These are phyloP conservation scores for Lasioglossum calceatum DNA, from an alignment of 2,888 invertebrate species.

Conservation along the genomic window DNA sequence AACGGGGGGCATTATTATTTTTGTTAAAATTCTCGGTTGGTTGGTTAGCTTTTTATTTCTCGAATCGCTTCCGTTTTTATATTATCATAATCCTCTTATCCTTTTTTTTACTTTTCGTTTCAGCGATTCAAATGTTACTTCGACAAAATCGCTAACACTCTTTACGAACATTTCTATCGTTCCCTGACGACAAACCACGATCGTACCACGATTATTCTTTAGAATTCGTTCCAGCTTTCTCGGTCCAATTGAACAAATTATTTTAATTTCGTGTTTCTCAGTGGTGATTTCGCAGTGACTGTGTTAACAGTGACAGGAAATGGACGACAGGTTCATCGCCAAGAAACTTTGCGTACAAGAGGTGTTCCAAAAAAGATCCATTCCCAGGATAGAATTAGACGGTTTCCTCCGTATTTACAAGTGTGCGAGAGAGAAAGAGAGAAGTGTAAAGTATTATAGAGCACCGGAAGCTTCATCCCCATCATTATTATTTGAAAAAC, in stretches of 20 bases:
- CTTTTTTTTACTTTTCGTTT: background rate
- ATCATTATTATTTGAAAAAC: background rate
- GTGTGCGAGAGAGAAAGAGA: constrained; percentile 8
- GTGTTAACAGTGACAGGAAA: no score
- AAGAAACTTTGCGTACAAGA: constrained; percentile 37
- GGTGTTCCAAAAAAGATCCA: constrained; percentile 49
- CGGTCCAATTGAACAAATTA: no score
- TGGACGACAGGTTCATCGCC: constrained; percentile 23
- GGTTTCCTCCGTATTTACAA: constrained; percentile 41
- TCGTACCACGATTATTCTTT: background rate
- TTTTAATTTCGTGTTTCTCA: no score
- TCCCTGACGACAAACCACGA: constrained; percentile 47
- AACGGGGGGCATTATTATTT: constrained; percentile 71
- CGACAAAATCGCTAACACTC: constrained; percentile 19
- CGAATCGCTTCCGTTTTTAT: constrained; percentile 5
- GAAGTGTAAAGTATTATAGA: constrained; percentile 17
- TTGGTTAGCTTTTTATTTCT: constrained; percentile 38
- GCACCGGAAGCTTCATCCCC: constrained; percentile 24
- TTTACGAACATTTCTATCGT: background rate
- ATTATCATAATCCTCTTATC: background rate
- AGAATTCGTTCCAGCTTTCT: background rate
- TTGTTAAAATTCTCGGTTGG: constrained; percentile 65
- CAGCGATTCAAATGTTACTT: constrained; percentile 22
- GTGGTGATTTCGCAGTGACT: no score
- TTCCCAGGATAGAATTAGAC: constrained; percentile 43